Conservation (phyloP, 2,113 vertebrate genomes). For the Pampusana beccarii region DNA sequence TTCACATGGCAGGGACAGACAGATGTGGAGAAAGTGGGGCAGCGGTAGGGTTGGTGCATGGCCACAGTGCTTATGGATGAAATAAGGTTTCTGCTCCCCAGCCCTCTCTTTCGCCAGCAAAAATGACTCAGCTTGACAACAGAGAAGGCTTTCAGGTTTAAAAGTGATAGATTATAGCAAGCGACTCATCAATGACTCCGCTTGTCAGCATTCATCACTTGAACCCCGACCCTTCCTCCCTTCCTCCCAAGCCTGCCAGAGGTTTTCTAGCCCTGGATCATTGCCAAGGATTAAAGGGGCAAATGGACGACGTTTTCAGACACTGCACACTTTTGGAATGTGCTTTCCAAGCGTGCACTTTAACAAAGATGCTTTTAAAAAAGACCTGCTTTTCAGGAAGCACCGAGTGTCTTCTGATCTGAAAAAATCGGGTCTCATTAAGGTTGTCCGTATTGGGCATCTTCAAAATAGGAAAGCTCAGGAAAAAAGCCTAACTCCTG, state of each 20-base stretch:
- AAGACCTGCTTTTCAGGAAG: not conserved
- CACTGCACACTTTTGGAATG: not conserved
- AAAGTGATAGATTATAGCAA: conserved; percentile 27
- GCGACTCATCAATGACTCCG: conserved; percentile 11
- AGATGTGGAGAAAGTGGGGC: not conserved
- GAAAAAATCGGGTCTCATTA: not conserved
- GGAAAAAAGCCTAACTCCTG: not conserved
- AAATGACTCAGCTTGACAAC: conserved; percentile 40
- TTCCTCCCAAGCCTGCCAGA: not conserved
- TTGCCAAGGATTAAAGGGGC: not conserved
- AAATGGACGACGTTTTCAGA: not conserved
- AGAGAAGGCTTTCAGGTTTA: conserved; percentile 17
- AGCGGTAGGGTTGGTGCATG: not conserved
- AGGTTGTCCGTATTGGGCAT: not conserved
- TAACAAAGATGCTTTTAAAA: not conserved
- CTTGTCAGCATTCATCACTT: not conserved
- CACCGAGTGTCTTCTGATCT: not conserved
- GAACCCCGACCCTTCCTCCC: conserved; percentile 11
- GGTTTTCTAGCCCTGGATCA: not conserved
- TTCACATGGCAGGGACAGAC: not conserved
- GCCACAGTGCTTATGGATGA: not conserved
- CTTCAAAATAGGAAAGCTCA: not conserved
- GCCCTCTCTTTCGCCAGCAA: not conserved
- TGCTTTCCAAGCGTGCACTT: not conserved
- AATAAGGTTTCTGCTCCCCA: not conserved